Conservation (phyloP, 1,140 invertebrate genomes). For the Aphidius ervi region DNA sequence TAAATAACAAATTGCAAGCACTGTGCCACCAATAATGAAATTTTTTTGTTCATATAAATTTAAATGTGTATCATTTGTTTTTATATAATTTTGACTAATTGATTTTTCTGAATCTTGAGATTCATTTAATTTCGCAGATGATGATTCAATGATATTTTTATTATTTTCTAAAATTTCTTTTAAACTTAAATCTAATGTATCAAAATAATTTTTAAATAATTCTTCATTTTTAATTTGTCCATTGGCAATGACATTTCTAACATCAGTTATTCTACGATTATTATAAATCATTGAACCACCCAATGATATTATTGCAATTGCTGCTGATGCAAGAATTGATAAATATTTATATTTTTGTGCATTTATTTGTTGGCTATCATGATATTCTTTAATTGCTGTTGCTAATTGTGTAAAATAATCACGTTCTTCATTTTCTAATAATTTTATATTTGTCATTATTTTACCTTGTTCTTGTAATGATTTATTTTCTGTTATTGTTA, state of each 20-base stretch:
- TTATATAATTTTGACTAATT: background rate
- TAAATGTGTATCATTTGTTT: too few species aligned
- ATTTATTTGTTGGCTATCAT: constrained; percentile 45
- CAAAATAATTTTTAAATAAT: constrained; percentile 28
- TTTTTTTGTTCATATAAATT: too few species aligned
- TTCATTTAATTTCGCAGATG: background rate
- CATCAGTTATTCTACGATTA: constrained; percentile 37
- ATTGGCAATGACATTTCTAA: constrained; percentile 32
- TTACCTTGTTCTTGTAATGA: constrained; percentile 40
- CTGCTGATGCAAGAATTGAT: constrained; percentile 44
- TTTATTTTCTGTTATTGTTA: constrained; percentile 47
- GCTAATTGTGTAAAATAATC: constrained; percentile 45
- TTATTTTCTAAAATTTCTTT: constrained; percentile 12
- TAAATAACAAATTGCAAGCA: too few species aligned
- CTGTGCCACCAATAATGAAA: too few species aligned
- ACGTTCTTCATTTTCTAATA: constrained; percentile 42
- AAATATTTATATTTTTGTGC: constrained; percentile 48
- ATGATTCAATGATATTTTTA: constrained; percentile 3
- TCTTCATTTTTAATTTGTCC: constrained; percentile 37
- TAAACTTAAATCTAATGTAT: constrained; percentile 28
- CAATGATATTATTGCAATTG: constrained; percentile 40
- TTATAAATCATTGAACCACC: constrained; percentile 45
- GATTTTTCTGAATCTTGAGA: background rate
- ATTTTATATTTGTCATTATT: constrained; percentile 31
- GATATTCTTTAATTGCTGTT: constrained; percentile 50